Percentiles rank a stretch among this genome's conserved stretches.
phyloP scores from a whole-genome alignment of 2,888 invertebrate genomes.

The Hydrotaea cyrtoneurina region DNA sequence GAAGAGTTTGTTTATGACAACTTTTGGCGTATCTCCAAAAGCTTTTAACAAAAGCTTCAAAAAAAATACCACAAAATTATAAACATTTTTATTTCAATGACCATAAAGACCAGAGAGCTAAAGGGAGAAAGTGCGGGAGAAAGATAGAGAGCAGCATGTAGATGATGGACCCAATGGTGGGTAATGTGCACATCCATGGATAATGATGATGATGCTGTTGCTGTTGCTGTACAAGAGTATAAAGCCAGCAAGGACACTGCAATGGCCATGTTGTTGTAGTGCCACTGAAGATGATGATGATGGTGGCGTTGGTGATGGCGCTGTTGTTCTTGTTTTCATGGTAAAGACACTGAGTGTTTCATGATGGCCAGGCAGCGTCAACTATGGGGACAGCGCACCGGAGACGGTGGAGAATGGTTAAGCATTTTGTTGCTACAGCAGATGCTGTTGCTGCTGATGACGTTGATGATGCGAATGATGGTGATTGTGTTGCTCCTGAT shows the following conservation, averaged over 20 bases:
- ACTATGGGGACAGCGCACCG: neutral
- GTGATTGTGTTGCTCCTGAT: constrained; percentile 26
- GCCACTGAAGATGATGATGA: neutral
- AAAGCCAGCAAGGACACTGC: neutral
- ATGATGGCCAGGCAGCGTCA: neutral
- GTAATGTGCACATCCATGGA: neutral
- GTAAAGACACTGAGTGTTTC: neutral
- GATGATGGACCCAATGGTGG: constrained; percentile 7
- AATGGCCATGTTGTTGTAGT: neutral
- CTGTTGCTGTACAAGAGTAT: neutral
- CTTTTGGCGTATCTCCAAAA: neutral
- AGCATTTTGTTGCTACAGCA: neutral
- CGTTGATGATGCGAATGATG: constrained; percentile 14
- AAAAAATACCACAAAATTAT: constrained; percentile 9
- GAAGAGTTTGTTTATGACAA: neutral
- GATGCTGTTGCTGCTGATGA: constrained; percentile 7
- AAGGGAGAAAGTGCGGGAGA: neutral
- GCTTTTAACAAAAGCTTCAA: constrained; percentile 23
- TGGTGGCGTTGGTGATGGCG: neutral
- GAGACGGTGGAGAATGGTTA: too few relatives aligned
- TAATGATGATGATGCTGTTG: neutral
- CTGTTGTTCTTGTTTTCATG: constrained; percentile 15
- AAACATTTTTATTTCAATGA: constrained; percentile 21
- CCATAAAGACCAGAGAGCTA: neutral
- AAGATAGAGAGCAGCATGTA: neutral